Evolutionary conservation across 2,888 invertebrate species (phyloP).

Genomic region (Drosophila anceps): DNA sequence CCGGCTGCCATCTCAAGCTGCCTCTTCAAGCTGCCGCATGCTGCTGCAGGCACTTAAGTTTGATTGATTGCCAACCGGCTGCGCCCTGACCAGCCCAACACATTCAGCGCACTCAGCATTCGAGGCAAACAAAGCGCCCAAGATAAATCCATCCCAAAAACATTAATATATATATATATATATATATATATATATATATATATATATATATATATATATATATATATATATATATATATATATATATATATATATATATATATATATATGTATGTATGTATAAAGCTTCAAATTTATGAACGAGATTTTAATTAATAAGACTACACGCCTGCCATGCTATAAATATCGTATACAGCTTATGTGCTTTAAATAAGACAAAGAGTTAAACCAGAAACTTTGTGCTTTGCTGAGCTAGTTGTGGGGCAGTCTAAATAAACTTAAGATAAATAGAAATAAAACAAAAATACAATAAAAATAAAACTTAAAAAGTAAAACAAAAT

Average conservation of each 20-base stretch:
- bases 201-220: neutral
- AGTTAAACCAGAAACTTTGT: neutral
- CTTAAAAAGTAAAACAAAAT: neutral
- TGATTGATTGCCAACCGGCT: constrained; percentile 75
- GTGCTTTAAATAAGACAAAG: neutral
- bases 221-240: too few species aligned
- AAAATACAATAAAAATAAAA: neutral
- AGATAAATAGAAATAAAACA: neutral
- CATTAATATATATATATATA: neutral
- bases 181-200: neutral
- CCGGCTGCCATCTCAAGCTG: constrained; percentile 33
- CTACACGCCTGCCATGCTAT: neutral
- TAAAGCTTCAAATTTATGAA: constrained; percentile 7
- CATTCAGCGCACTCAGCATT: neutral
- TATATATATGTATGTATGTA: neutral
- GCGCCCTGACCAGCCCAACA: constrained; percentile 9
- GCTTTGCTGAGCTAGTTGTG: neutral
- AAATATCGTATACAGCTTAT: neutral
- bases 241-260: too few species aligned
- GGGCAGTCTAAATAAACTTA: rapidly evolving
- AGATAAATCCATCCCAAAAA: constrained; percentile 9
- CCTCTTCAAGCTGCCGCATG: constrained; percentile 22
- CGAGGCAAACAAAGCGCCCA: constrained; percentile 5
- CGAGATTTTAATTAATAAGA: neutral
- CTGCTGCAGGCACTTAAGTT: constrained; percentile 61